Conservation (phyloP, 2,113 vertebrate species). For the Poecilia latipinna region DNA sequence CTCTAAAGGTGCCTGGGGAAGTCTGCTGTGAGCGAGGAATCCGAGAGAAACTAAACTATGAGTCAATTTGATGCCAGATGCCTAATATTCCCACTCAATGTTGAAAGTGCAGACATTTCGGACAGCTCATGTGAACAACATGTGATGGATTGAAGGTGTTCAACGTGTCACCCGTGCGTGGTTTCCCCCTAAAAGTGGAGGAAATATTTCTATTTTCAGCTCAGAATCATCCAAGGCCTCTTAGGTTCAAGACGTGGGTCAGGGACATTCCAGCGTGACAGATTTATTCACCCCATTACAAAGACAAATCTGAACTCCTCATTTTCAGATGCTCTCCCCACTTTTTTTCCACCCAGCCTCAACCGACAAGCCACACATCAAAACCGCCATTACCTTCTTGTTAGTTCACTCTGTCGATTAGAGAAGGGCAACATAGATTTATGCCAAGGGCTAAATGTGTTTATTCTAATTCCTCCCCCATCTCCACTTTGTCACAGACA, state of each 20-base stretch:
- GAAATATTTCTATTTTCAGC: slow-evolving; percentile 37
- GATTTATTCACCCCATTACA: slow-evolving; percentile 77
- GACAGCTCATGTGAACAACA: background rate
- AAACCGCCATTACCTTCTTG: slow-evolving; percentile 74
- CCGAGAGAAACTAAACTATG: background rate
- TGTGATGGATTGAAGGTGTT: background rate
- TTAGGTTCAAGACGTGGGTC: slow-evolving; percentile 68
- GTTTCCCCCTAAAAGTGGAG: slow-evolving; percentile 14
- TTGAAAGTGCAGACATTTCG: background rate
- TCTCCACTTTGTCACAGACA: slow-evolving; percentile 72
- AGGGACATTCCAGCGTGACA: slow-evolving; percentile 68
- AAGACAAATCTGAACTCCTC: slow-evolving; percentile 67
- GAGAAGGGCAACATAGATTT: slow-evolving; percentile 74
- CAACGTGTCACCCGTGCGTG: background rate
- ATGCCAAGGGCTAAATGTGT: slow-evolving; percentile 78
- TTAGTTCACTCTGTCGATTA: slow-evolving; percentile 80
- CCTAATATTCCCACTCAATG: background rate
- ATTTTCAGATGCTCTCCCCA: slow-evolving; percentile 57
- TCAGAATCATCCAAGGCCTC: slow-evolving; percentile 57
- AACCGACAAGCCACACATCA: slow-evolving; percentile 71
- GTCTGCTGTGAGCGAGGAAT: no score
- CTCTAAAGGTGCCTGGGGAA: no score
- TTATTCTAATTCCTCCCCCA: slow-evolving; percentile 76
- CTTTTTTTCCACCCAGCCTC: slow-evolving; percentile 46
- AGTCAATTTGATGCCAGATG: background rate